Evolutionary conservation across 2,113 vertebrate species (phyloP).

Genomic region (Triplophysa siluroides): DNA sequence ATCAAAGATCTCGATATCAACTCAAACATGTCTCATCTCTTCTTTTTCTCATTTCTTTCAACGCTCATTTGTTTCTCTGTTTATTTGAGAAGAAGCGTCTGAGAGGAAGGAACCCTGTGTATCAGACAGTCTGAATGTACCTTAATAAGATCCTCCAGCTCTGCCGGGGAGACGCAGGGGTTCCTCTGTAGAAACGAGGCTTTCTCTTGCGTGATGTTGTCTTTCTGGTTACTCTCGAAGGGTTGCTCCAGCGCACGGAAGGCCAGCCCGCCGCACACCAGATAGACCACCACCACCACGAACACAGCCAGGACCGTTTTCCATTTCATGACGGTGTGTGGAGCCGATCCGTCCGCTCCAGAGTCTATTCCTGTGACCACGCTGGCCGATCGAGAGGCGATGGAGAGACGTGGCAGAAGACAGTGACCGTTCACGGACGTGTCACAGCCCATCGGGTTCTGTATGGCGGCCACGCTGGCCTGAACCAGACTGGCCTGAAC

Average conservation of each 20-base stretch:
- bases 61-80: too few relatives aligned
- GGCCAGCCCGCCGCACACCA: constrained; percentile 86
- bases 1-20: too few relatives aligned
- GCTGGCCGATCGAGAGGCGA: constrained; percentile 82
- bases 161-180: constrained; percentile 80
- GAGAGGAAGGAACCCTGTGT: neutral
- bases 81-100: too few relatives aligned
- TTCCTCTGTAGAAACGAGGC: constrained; percentile 86
- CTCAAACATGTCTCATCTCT: too few relatives aligned
- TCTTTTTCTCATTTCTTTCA: too few relatives aligned
- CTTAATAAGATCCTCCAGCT: constrained; percentile 91
- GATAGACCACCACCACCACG: constrained; percentile 89
- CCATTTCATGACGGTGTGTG: constrained; percentile 97
- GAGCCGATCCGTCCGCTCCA: constrained; percentile 70
- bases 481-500: constrained; percentile 74
- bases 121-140: constrained; percentile 64
- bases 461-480: constrained; percentile 74
- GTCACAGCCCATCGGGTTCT: constrained; percentile 76
- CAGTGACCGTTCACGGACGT: constrained; percentile 80
- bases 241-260: constrained; percentile 91
- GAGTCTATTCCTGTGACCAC: constrained; percentile 89
- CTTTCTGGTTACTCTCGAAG: constrained; percentile 90
- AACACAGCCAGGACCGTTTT: constrained; percentile 95
- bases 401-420: constrained; percentile 79
- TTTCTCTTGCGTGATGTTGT: constrained; percentile 86